Evolutionary conservation across 2,113 vertebrate genomes (phyloP).

Genomic region (Xenopus borealis): DNA sequence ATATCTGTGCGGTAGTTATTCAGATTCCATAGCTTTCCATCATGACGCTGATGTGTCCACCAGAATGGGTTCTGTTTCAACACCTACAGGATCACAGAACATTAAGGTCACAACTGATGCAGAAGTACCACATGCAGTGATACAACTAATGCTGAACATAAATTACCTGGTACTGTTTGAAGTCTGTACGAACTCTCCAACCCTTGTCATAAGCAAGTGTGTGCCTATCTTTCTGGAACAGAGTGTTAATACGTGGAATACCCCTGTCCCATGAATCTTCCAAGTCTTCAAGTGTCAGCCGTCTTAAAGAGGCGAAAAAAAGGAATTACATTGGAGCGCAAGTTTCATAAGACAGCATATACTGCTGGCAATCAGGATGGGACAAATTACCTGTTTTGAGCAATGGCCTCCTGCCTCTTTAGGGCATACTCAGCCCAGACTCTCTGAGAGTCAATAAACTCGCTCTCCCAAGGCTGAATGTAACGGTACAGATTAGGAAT

Average conservation of each 20-base stretch:
- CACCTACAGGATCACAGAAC: conserved; percentile 66
- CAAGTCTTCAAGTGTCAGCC: conserved; percentile 93
- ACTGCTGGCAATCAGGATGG: rapidly evolving
- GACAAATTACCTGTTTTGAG: conserved; percentile 87
- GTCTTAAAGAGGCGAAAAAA: conserved; percentile 61
- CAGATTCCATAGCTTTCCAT: conserved; percentile 97
- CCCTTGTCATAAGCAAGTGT: conserved; percentile 97
- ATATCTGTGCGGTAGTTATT: conserved; percentile 99
- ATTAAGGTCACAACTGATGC: background rate
- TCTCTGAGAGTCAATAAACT: conserved; percentile 97
- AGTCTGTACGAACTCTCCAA: conserved; percentile 98
- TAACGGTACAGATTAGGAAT: conserved; percentile 98
- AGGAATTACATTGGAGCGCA: background rate
- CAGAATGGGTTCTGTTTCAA: conserved; percentile 98
- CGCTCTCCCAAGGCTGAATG: conserved; percentile 98
- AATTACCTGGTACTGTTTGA: conserved; percentile 96
- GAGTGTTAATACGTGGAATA: conserved; percentile 96
- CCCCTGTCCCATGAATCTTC: conserved; percentile 98
- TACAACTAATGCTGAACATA: background rate
- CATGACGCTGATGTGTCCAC: conserved; percentile 98
- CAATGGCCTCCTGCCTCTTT: conserved; percentile 95
- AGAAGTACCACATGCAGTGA: background rate
- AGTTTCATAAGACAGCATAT: background rate
- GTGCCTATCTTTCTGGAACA: conserved; percentile 97
- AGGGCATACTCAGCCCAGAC: conserved; percentile 98